Conservation (phyloP, 2,797 vertebrate species). For the Sebastolobus altivelis region DNA sequence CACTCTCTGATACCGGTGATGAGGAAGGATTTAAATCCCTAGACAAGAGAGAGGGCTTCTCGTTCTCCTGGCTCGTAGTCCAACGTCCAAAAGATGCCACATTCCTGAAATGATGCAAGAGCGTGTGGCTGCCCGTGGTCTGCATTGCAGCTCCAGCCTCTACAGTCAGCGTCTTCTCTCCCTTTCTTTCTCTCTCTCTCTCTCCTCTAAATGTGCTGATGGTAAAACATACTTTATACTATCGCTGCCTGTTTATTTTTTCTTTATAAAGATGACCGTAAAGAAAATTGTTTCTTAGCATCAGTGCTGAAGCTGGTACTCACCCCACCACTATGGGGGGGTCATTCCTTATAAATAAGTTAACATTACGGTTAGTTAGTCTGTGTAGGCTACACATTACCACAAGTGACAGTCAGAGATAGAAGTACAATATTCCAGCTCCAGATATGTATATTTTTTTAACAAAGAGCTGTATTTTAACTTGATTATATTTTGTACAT, state of each 20-base stretch:
- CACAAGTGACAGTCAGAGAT: not conserved
- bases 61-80: slow-evolving; percentile 8
- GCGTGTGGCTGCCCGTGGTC: slow-evolving; percentile 62
- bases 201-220: slow-evolving; percentile 59
- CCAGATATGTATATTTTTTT: not conserved
- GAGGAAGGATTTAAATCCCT: slow-evolving; percentile 1
- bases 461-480: not conserved
- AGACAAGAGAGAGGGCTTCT: not conserved
- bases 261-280: not conserved
- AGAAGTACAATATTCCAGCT: not conserved
- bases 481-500: not conserved
- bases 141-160: slow-evolving; percentile 81
- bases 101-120: slow-evolving; percentile 63
- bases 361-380: slow-evolving; percentile 14
- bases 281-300: slow-evolving; percentile 1
- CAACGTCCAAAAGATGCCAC: slow-evolving; percentile 39
- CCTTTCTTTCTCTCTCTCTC: slow-evolving; percentile 32
- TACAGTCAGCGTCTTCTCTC: slow-evolving; percentile 58
- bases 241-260: slow-evolving; percentile 19
- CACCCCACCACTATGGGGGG: slow-evolving; percentile 7
- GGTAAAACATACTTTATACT: slow-evolving; percentile 15
- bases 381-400: slow-evolving; percentile 7
- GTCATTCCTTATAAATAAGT: slow-evolving; percentile 59
- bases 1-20: not conserved
- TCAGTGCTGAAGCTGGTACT: not conserved